Evolutionary conservation across 92 coral and sea anemone species (phyloP), one percentile per base, ranked within the genome.

Genomic region (Epizoanthus scotinus): DNA sequence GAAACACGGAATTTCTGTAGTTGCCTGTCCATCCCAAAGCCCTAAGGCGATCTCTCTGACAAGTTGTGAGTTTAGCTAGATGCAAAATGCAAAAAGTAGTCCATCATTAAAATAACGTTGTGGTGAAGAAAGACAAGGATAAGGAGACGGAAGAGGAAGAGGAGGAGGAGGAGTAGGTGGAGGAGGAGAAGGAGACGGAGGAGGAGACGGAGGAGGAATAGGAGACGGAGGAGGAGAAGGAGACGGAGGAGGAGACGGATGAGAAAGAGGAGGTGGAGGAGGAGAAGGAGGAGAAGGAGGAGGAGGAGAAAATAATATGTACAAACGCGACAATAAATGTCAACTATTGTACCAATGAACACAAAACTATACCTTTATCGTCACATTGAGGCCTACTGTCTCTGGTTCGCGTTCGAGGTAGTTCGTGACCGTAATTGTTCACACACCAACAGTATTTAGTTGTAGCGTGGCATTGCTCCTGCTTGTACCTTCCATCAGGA

Each of bases 391-490:
- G 85, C 63, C 38, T 58, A 28, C 36, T 31, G 22, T 90, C 97
- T 56, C 87, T 87, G 34, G 57, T 83, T 14, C 85, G 85, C 10
- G 90, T 90, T 24, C 88, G 89, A 14, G 88, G 94, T 36, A 84
- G 71, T 70, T 84, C 87, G 49, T 83, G 90, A 62, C 99, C 99
- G 42, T 80, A 50, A 57, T 82, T 69, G 78, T 93, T 86, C 56
- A 94, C 89, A 77, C 99, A 95, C 99, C 99, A 95, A 75, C 99
- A 95, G 74, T 83, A 79, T 38, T 90, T 92, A 44, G 91, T 85
- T 7, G 93, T 81, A 6, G 21, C 80, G 70, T 91, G 89, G 27
- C 99, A 95, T 86, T 95, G 99, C 47, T 73, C 77, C 9, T 40
- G 63, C 59, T 89, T 86, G 67, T 89, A 95, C 34, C 86, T 74